These are phyloP conservation scores for Alauda arvensis DNA, from an alignment of 2,797 vertebrate species.

Conservation along the genomic window DNA sequence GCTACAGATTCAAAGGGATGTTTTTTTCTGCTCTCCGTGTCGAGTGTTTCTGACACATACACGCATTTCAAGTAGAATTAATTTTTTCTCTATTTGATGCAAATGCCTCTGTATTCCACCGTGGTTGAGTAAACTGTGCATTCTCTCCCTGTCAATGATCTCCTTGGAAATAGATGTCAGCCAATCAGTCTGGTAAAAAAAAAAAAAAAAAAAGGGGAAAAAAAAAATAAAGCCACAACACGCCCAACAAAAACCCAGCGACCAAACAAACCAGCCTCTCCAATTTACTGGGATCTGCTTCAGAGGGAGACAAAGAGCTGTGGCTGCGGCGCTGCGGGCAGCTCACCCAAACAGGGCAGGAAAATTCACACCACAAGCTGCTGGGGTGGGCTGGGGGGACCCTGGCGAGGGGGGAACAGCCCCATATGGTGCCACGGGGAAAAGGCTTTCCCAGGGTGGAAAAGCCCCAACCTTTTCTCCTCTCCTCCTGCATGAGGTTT, in stretches of 20 bases:
- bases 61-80: conserved; percentile 48
- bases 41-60: conserved; percentile 55
- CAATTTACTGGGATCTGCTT: conserved; percentile 31
- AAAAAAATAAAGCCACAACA: background rate
- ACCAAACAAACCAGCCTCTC: conserved; percentile 44
- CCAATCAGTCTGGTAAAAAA: conserved; percentile 15
- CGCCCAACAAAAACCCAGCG: conserved; percentile 25
- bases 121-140: conserved; percentile 40
- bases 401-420: background rate
- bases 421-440: fast-evolving
- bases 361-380: background rate
- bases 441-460: background rate
- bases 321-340: background rate
- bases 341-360: background rate
- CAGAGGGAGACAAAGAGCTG: conserved; percentile 19
- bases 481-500: background rate
- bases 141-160: conserved; percentile 40
- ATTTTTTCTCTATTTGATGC: conserved; percentile 39
- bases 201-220: background rate
- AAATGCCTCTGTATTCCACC: conserved; percentile 45
- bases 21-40: conserved; percentile 26
- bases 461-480: background rate
- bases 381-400: background rate
- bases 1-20: conserved; percentile 40
- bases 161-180: conserved; percentile 62